Evolutionary conservation across 2,113 vertebrate species (phyloP).

Genomic region (Scartelaos histophorus): DNA sequence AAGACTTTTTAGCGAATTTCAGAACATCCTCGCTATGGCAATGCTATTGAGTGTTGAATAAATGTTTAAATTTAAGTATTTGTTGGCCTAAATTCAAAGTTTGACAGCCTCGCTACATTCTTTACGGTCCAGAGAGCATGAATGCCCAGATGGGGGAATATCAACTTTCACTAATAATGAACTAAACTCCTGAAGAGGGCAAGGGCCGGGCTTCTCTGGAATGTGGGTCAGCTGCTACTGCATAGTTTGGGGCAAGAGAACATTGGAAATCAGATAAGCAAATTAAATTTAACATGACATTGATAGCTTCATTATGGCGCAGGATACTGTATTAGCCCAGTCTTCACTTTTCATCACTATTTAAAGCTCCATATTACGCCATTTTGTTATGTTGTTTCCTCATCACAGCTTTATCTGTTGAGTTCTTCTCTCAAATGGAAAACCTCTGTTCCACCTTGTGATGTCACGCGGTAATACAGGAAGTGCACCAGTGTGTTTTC

Average conservation of each 20-base stretch:
- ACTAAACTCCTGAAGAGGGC: slow-evolving; percentile 35
- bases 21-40: slow-evolving; percentile 8
- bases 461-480: too few relatives aligned
- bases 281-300: background rate
- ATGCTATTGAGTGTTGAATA: slow-evolving; percentile 21
- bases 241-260: background rate
- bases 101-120: slow-evolving; percentile 44
- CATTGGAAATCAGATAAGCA: background rate
- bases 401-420: too few relatives aligned
- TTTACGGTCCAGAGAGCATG: slow-evolving; percentile 6
- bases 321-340: background rate
- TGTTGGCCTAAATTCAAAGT: slow-evolving; percentile 14
- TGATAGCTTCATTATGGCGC: background rate
- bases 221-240: slow-evolving; percentile 35
- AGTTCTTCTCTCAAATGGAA: too few relatives aligned
- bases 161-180: slow-evolving; percentile 60
- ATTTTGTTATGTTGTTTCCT: too few relatives aligned
- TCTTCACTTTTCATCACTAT: background rate
- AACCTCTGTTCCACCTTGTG: too few relatives aligned
- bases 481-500: too few relatives aligned
- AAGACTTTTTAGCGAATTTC: slow-evolving; percentile 7
- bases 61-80: slow-evolving; percentile 30
- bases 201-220: slow-evolving; percentile 31
- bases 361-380: background rate
- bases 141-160: slow-evolving; percentile 57